A percentile compares a stretch with the other conserved stretches of the same genome.
Evolutionary conservation across 1,140 invertebrate genomes (phyloP).

Genomic region (Drosophila parvula): DNA sequence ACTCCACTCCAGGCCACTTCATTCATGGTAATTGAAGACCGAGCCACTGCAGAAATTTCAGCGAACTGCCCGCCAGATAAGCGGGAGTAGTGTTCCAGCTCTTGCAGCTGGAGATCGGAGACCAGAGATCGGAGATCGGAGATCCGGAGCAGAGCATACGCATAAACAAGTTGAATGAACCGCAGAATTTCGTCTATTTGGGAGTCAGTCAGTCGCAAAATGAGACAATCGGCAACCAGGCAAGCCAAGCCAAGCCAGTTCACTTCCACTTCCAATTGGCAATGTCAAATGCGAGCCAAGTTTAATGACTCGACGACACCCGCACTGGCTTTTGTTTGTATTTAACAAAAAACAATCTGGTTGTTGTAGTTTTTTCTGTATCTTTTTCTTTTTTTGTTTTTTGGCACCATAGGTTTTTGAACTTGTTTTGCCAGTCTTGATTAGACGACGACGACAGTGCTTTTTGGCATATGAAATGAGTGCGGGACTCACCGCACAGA

Average conservation of each 20-base stretch:
- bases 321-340: slow-evolving; percentile 55
- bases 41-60: slow-evolving; percentile 29
- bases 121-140: slow-evolving; percentile 20
- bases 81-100: slow-evolving; percentile 1
- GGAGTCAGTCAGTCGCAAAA: slow-evolving; percentile 7
- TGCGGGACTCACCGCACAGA: slow-evolving; percentile 32
- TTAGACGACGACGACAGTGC: slow-evolving; percentile 30
- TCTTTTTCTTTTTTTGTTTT: slow-evolving; percentile 31
- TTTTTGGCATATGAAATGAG: slow-evolving; percentile 59
- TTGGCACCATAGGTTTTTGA: slow-evolving; percentile 38
- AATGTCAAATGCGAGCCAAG: slow-evolving; percentile 65
- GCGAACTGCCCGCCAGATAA: slow-evolving; percentile 39
- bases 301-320: slow-evolving; percentile 59
- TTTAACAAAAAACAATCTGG: slow-evolving; percentile 10
- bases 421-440: slow-evolving; percentile 57
- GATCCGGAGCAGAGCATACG: slow-evolving; percentile 29
- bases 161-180: slow-evolving; percentile 65
- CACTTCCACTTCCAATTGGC: slow-evolving; percentile 49
- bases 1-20: slow-evolving; percentile 34
- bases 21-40: slow-evolving; percentile 58
- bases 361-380: slow-evolving; percentile 15
- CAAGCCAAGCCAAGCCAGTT: slow-evolving; percentile 10
- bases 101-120: slow-evolving; percentile 24
- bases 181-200: slow-evolving; percentile 26
- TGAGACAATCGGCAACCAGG: slow-evolving; percentile 13